A percentile compares a stretch with the other conserved stretches of the same genome.
phyloP scores from a whole-genome alignment of 2,797 vertebrate genomes.

The Dromococcyx pavoninus region DNA sequence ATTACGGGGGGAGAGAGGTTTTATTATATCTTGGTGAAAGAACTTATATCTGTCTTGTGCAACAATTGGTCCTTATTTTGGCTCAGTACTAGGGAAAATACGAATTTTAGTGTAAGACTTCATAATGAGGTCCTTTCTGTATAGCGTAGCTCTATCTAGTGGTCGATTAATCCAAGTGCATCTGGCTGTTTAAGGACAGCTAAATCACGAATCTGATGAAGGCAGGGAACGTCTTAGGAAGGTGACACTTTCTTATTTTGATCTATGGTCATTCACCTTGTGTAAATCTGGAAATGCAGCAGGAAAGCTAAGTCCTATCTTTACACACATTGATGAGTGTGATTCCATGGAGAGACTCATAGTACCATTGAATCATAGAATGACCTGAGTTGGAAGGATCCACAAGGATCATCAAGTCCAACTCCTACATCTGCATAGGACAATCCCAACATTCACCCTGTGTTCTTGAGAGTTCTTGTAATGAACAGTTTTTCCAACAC shows the following conservation, averaged over 20 bases:
- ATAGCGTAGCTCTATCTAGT: slow-evolving; percentile 53
- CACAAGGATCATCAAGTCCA: too few species aligned
- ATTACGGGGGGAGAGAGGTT: not conserved
- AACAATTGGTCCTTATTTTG: not conserved
- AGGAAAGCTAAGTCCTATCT: not conserved
- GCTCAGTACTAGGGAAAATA: not conserved
- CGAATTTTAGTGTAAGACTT: not conserved
- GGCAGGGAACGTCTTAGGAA: not conserved
- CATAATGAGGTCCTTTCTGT: not conserved
- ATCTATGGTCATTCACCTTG: not conserved
- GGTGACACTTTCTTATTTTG: not conserved
- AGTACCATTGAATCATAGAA: too few species aligned
- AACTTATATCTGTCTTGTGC: not conserved
- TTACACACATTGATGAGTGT: not conserved
- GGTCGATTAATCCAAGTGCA: slow-evolving; percentile 26
- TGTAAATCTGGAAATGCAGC: not conserved
- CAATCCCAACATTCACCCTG: too few species aligned
- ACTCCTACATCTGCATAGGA: too few species aligned
- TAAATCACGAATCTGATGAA: not conserved
- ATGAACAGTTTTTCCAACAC: not conserved
- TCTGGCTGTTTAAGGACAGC: not conserved
- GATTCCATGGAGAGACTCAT: not conserved
- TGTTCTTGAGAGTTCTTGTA: not conserved
- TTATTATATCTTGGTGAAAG: not conserved
- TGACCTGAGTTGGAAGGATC: too few species aligned